A percentile compares a stretch with the other conserved stretches of the same genome.
Evolutionary conservation across 2,797 vertebrate species (phyloP).

Genomic region (Martes flavigula): DNA sequence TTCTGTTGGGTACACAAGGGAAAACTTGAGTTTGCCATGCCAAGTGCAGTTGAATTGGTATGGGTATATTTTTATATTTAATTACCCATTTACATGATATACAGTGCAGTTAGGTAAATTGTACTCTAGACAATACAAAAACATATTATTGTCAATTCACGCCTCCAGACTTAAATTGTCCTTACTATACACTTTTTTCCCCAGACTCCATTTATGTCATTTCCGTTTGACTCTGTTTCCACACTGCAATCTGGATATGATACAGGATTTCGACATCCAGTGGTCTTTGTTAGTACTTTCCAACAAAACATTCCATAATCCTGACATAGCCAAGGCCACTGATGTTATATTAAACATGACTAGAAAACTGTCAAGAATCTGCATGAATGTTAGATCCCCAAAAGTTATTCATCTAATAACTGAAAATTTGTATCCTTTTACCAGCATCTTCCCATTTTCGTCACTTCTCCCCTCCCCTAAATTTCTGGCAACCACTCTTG

Average conservation of each 20-base stretch:
- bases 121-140: background rate
- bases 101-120: background rate
- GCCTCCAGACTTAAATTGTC: background rate
- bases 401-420: background rate
- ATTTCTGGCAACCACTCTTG: background rate
- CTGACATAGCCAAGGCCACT: background rate
- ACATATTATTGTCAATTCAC: background rate
- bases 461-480: background rate
- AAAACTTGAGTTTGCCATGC: background rate
- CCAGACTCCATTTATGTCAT: background rate
- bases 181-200: background rate
- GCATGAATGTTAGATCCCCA: background rate
- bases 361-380: background rate
- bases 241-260: background rate
- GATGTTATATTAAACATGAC: background rate
- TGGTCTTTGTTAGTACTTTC: background rate
- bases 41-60: background rate
- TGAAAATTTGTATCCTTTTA: background rate
- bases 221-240: background rate
- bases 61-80: background rate
- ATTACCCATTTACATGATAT: background rate
- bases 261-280: background rate
- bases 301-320: background rate
- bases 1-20: background rate
- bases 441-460: background rate